Evolutionary conservation across 23 tunicate species (phyloP), one percentile per base, ranked within the genome.

Genomic region (Clavelina lepadiformis): DNA sequence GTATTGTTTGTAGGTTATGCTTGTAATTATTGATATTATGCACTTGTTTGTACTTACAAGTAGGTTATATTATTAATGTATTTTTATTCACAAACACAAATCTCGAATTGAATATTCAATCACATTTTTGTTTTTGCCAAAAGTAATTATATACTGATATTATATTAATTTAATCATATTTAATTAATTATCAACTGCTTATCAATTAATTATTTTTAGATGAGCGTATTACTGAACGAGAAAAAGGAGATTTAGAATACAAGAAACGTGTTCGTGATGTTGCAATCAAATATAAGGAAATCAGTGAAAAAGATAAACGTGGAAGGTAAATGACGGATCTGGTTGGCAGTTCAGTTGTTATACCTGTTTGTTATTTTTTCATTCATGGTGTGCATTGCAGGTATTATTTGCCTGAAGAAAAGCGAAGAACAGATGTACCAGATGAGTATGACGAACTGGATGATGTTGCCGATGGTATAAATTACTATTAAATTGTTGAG

Each of bases 401-500:
- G 33, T 83, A 75, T 53, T 82, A 91, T 50, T 63, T 91, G 15
- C 98, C 98, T 5, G 92, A 77, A 58, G 98, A 91, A 27, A 82
- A 83, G 49, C 37, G 55, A 0, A 54, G 98, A 45, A 72, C 61
- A 47, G 81, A 83, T 47, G 59, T 91, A 2, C 86, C 84, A 2
- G 86, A 93, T 56, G 93, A 93, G 50, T 85, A 84, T 73, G 93
- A 93, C 64, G 93, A 83, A 57, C 27, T 77, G 20, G 85, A 85
- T 13, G 65, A 80, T 28, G 38, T 29, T 3, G 56, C 72, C 24
- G 86, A 62, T 35, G 81, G 71, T 66, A 6, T 41, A 41, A 41
- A 41, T 41, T 41, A 41, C 49, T 11, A 41, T 41, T 11, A 11
- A 41, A 41, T 41, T n/a, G n/a, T n/a, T n/a, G n/a, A n/a, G n/a